Base-by-base conservation (phyloP, 2,797 vertebrate genomes). In the Enteromius mattozi region DNA sequence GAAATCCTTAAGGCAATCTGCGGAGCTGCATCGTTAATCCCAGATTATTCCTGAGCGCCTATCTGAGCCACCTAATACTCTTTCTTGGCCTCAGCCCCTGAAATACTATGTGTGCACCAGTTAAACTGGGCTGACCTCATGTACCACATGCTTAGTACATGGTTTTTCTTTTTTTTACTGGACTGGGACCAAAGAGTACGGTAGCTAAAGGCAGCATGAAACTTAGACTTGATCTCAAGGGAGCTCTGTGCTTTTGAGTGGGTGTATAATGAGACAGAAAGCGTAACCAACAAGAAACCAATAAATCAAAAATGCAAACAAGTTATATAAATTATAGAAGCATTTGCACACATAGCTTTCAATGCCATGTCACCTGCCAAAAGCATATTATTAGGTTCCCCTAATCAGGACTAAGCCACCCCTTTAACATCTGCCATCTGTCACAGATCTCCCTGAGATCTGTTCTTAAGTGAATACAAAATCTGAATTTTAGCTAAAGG, bases 21-120 rank as follows among this genome's bases (percentile, higher is more conserved):
- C 86, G 30, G 91, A 89, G 92, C 90, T 89, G 88, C 85, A 30
- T 75, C 59, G 42, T 85, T 96, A 95, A 95, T 95, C 94, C 90
- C 86, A 89, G 92, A 88, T 95, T 95, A 95, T 91, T 91, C 89
- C 85, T 91, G 5, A 49, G 90, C 85, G 89, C 88, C 90, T 92
- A 87, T 91, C 88, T 90, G 89, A 94, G 91, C 88, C 89, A 82
- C 78, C 78, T 93, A 95, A 93, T 94, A 87, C 87, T 84, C 89
- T 91, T 89, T 86, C 88, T 85, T 89, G 87, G 66, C 84, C 83
- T 68, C 80, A 75, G 72, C 81, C 80, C n/a, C 85, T 88, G 78
- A 78, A 89, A 89, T 82, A 70, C 75, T 81, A 69, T 82, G 82
- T 71, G 80, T 79, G 49, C 85, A 68, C 80, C 85, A 88, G 74